These are phyloP conservation scores for Setophaga petechia DNA, from an alignment of 2,113 vertebrate species.

Conservation along the genomic window DNA sequence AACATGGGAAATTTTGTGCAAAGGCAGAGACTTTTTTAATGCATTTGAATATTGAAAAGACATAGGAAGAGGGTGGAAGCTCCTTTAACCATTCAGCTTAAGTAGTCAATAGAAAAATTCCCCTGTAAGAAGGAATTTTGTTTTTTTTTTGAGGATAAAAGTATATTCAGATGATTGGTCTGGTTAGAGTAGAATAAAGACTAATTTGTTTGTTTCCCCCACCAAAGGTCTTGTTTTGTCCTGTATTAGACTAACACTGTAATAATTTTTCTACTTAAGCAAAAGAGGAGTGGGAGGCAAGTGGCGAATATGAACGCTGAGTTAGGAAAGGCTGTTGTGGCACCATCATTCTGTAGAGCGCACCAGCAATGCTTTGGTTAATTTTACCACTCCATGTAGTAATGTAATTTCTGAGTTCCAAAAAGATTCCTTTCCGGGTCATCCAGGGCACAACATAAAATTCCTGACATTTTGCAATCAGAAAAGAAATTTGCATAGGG, in stretches of 20 bases:
- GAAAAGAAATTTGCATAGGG: not conserved
- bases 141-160: not conserved
- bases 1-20: not conserved
- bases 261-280: not conserved
- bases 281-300: not conserved
- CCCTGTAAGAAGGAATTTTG: not conserved
- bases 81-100: not conserved
- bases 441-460: not conserved
- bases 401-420: not conserved
- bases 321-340: not conserved
- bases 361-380: not conserved
- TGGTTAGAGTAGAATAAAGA: not conserved
- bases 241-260: not conserved
- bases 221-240: not conserved
- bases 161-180: rapidly evolving
- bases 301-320: not conserved
- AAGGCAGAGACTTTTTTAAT: not conserved
- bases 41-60: not conserved
- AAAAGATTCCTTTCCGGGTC: not conserved
- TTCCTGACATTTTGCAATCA: not conserved
- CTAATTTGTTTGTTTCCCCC: not conserved
- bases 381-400: not conserved
- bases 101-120: not conserved
- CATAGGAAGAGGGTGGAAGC: not conserved
- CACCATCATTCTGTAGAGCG: not conserved